phyloP scores from a whole-genome alignment of 2,888 invertebrate genomes.

The Macrosiphum euphorbiae region DNA sequence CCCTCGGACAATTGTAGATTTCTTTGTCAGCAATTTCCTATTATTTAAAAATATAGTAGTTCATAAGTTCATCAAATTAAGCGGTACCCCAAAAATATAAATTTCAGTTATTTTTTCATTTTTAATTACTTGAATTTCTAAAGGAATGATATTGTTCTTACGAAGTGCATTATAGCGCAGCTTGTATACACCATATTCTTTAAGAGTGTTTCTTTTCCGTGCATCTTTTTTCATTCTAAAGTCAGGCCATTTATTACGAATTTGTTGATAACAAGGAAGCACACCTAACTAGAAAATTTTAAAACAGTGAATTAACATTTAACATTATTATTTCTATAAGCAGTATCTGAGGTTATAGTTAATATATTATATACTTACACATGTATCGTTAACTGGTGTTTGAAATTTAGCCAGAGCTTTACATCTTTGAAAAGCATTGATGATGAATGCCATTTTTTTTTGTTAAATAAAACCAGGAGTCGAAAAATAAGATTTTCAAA shows the following conservation, averaged over 20 bases:
- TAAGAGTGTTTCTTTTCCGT: conserved; percentile 82
- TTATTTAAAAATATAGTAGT: conserved; percentile 68
- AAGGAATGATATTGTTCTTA: conserved; percentile 87
- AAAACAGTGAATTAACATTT: background rate
- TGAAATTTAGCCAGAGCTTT: background rate
- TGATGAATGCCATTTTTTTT: conserved; percentile 45
- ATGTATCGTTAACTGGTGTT: conserved; percentile 26
- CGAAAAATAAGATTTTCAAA: no score
- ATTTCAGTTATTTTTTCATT: background rate
- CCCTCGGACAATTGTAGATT: conserved; percentile 81
- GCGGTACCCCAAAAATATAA: background rate
- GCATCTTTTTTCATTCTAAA: conserved; percentile 90
- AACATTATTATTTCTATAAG: background rate
- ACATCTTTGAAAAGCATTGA: conserved; percentile 47
- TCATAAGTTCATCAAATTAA: no score
- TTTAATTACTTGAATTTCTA: conserved; percentile 75
- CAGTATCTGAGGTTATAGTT: background rate
- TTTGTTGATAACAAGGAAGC: conserved; percentile 62
- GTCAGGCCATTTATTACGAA: conserved; percentile 76
- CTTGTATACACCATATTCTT: conserved; percentile 82
- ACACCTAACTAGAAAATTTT: conserved; percentile 46
- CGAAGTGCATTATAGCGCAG: conserved; percentile 86
- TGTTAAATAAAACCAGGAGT: background rate
- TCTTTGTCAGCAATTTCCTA: conserved; percentile 84
- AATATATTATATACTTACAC: conserved; percentile 32